Conservation (phyloP, 2,888 invertebrate species). For the Caenorhabditis sp. region DNA sequence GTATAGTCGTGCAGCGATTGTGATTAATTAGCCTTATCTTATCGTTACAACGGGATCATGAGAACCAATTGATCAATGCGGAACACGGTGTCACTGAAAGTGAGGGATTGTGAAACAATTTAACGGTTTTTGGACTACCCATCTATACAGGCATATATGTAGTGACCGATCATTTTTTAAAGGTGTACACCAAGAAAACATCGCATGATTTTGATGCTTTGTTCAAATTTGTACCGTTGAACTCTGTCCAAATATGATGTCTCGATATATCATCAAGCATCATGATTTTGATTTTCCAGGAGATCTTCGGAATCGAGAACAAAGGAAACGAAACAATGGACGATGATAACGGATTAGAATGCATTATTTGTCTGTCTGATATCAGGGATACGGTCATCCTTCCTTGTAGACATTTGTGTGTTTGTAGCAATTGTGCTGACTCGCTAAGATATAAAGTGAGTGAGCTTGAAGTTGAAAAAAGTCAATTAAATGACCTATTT, state of each 20-base stretch:
- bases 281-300: slow-evolving; percentile 84
- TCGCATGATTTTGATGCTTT: no score
- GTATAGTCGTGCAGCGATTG: neutral
- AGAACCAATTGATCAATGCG: neutral
- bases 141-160: no score
- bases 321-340: slow-evolving; percentile 86
- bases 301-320: slow-evolving; percentile 99
- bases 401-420: slow-evolving; percentile 96
- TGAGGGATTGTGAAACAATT: neutral
- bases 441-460: slow-evolving; percentile 91
- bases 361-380: slow-evolving; percentile 99
- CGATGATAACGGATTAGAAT: slow-evolving; percentile 96
- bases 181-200: neutral
- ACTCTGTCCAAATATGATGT: neutral
- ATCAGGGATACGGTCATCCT: slow-evolving; percentile 94
- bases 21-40: slow-evolving; percentile 15
- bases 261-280: no score
- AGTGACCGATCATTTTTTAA: no score
- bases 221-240: no score
- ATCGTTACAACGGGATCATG: slow-evolving; percentile 23
- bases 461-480: neutral
- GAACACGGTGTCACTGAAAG: neutral
- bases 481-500: slow-evolving; percentile 27
- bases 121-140: no score
- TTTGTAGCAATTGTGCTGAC: slow-evolving; percentile 98